Evolutionary conservation across 2,888 invertebrate genomes (phyloP).

Genomic region (Leptogaster cylindrica): DNA sequence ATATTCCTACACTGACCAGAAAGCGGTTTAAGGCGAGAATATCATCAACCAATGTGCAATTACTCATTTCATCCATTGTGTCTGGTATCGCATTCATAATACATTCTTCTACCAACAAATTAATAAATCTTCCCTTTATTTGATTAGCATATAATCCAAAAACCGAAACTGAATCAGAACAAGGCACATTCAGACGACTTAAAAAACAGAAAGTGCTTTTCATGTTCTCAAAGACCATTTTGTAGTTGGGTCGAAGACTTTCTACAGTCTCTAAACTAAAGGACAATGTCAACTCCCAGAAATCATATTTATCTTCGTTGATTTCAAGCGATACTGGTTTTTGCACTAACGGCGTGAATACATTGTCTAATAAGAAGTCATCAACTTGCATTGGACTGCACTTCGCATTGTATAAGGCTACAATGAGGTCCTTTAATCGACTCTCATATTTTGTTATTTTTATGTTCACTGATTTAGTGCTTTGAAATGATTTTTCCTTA

Average conservation of each 20-base stretch:
- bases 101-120: slow-evolving; percentile 74
- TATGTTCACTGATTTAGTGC: slow-evolving; percentile 57
- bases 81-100: slow-evolving; percentile 78
- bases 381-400: slow-evolving; percentile 59
- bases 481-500: slow-evolving; percentile 57
- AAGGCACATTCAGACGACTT: slow-evolving; percentile 55
- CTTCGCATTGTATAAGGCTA: slow-evolving; percentile 57
- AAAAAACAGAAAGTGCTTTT: slow-evolving; percentile 54
- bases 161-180: slow-evolving; percentile 54
- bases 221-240: slow-evolving; percentile 56
- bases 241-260: slow-evolving; percentile 58
- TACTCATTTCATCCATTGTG: slow-evolving; percentile 72
- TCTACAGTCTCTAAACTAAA: slow-evolving; percentile 55
- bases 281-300: slow-evolving; percentile 55
- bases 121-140: slow-evolving; percentile 68
- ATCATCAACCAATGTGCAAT: slow-evolving; percentile 70
- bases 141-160: slow-evolving; percentile 65
- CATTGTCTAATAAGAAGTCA: slow-evolving; percentile 57
- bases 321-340: slow-evolving; percentile 58
- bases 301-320: slow-evolving; percentile 51
- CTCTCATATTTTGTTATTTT: slow-evolving; percentile 56
- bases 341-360: slow-evolving; percentile 58
- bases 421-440: slow-evolving; percentile 56
- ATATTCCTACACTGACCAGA: slow-evolving; percentile 68
- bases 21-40: slow-evolving; percentile 72